Base-by-base conservation (phyloP, 2,113 vertebrate genomes). In the Propithecus coquereli region DNA sequence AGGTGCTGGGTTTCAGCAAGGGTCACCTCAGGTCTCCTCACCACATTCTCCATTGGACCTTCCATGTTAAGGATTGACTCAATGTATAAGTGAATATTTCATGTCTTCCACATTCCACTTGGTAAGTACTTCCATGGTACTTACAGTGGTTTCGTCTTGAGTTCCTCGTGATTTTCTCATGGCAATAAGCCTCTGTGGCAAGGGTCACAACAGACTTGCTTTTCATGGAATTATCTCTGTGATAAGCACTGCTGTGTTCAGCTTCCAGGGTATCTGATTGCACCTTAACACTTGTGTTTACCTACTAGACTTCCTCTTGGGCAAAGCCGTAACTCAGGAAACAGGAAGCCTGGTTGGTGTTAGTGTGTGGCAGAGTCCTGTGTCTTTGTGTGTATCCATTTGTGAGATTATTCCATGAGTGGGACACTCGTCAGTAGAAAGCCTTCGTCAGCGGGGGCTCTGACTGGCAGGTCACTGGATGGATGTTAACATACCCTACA, bases 401-500 rank as follows among this genome's bases (percentile, higher is more conserved):
- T 27, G 43, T 61, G 63, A 37, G n/a, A 13, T 25, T 57, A 7
- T 34, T 47, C 76, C 57, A 23, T 37, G 50, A 8, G 30, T 23
- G 20, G 34, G 63, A 8, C 16, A 4, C 22, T 40, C 7, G 10
- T 70, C n/a, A 47, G 10, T 1, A 37, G 63, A 63, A 40, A 43
- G 71, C 45, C 32, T 66, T 22, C n/a, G 37, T 37, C 73, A 6
- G 14, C 43, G 23, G 52, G 77, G 68, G 17, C 57, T n/a, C 81
- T n/a, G 74, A 32, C 17, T 50, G 70, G 57, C 68, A 14, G 59
- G 20, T 32, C 59, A 27, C 16, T 5, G 27, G 22, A 40, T 16
- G 8, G 34, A 23, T 59, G 18, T 4, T 4, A 40, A 2, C 2
- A 8, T 5, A 14, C 6, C 20, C 9, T 47, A 23, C 32, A 2